These are phyloP conservation scores for Gobio gobio DNA, from an alignment of 2,113 vertebrate genomes.

Conservation along the genomic window DNA sequence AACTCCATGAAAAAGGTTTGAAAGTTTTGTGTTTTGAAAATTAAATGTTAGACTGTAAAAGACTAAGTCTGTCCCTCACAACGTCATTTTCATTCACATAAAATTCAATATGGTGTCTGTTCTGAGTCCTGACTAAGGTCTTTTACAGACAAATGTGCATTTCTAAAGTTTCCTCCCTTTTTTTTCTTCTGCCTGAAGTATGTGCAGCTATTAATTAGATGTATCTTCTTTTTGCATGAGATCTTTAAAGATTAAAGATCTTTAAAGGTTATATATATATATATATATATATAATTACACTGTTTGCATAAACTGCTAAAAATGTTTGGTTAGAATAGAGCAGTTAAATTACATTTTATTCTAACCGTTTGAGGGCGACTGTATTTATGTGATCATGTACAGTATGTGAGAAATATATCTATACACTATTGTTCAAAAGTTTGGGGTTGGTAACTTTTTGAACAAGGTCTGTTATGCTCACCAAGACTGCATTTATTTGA, in stretches of 20 bases:
- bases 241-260: conserved; percentile 33
- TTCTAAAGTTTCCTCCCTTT: background rate
- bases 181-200: background rate
- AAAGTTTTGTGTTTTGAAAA: too few relatives aligned
- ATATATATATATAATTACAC: background rate
- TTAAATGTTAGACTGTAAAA: background rate
- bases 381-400: background rate
- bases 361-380: background rate
- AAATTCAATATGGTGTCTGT: background rate
- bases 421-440: background rate
- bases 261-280: conserved; percentile 44
- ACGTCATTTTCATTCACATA: background rate
- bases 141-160: background rate
- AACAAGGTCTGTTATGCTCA: background rate
- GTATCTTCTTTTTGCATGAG: conserved; percentile 31
- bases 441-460: background rate
- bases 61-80: background rate
- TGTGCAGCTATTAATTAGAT: conserved; percentile 24
- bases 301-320: conserved; percentile 6
- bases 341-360: background rate
- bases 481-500: background rate
- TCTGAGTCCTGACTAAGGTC: background rate
- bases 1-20: background rate
- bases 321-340: background rate
- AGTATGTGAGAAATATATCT: background rate